phyloP scores from a whole-genome alignment of 1,140 invertebrate species.

The Zaprionus davidi region DNA sequence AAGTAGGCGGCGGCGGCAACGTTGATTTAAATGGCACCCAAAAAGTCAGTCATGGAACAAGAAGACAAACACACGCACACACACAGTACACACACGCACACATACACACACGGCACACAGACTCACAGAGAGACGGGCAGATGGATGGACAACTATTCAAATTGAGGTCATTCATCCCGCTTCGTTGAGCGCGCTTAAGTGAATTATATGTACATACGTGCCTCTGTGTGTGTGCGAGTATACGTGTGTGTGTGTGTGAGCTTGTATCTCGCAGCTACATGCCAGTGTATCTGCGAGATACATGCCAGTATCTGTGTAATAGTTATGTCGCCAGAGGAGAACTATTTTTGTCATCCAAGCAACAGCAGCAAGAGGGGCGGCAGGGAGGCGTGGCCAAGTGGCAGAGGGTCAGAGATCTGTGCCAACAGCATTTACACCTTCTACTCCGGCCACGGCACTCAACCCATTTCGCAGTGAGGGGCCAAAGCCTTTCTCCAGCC shows the following conservation, averaged over 20 bases:
- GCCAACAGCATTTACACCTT: constrained; percentile 54
- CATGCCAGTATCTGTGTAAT: constrained; percentile 22
- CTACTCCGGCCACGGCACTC: constrained; percentile 22
- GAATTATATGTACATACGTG: constrained; percentile 67
- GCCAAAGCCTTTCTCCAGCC: constrained; percentile 63
- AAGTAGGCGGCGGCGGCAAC: constrained; percentile 71
- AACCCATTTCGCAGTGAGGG: constrained; percentile 31
- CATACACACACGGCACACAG: background rate
- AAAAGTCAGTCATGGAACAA: constrained; percentile 58
- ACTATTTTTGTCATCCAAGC: constrained; percentile 31
- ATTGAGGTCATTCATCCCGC: constrained; percentile 84
- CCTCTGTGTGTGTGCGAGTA: background rate
- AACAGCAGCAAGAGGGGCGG: background rate
- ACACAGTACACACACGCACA: background rate
- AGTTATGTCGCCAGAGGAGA: constrained; percentile 38
- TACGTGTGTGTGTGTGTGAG: constrained; percentile 4
- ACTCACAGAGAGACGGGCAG: constrained; percentile 10
- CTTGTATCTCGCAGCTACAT: constrained; percentile 35
- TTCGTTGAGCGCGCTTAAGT: constrained; percentile 82
- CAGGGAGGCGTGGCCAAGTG: background rate
- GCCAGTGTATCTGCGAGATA: background rate
- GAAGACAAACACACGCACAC: constrained; percentile 35
- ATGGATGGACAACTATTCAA: constrained; percentile 75
- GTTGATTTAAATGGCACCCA: constrained; percentile 79
- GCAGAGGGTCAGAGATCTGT: constrained; percentile 30